A percentile compares a stretch with the other conserved stretches of the same genome.
phyloP scores from a whole-genome alignment of 30 jellyfish, hydroid and myxozoan species.

The Hydra vulgaris region DNA sequence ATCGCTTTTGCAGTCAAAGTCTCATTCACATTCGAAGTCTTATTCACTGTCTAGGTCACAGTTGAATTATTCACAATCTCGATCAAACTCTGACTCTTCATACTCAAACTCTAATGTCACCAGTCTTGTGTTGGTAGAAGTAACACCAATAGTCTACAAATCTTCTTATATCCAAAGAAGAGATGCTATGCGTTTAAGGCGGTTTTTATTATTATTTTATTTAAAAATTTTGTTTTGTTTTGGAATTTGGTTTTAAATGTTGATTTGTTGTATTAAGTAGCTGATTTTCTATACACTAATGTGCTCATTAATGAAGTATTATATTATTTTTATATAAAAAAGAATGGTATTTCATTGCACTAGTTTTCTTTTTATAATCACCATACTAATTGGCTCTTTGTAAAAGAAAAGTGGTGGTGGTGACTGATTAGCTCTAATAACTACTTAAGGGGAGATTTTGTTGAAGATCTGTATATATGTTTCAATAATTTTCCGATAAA shows the following conservation, averaged over 20 bases:
- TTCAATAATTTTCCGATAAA: background rate
- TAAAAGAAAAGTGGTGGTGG: background rate
- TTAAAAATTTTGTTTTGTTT: no score
- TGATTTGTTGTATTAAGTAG: background rate
- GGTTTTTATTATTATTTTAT: background rate
- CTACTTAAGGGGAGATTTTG: background rate
- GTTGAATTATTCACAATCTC: background rate
- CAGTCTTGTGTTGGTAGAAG: background rate
- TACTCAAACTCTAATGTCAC: background rate
- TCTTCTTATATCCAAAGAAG: background rate
- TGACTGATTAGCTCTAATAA: background rate
- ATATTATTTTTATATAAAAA: no score
- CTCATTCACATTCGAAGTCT: background rate
- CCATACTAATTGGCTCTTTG: background rate
- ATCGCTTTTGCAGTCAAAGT: background rate
- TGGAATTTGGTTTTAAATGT: background rate
- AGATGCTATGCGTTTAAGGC: background rate
- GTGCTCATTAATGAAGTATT: background rate
- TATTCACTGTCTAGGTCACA: background rate
- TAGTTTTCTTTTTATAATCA: background rate
- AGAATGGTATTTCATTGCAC: background rate
- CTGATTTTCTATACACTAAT: background rate
- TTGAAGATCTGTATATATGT: background rate
- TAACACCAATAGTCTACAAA: background rate
- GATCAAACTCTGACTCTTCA: background rate